phyloP scores from a whole-genome alignment of 2,888 invertebrate species.

The Pinctada fucata region DNA sequence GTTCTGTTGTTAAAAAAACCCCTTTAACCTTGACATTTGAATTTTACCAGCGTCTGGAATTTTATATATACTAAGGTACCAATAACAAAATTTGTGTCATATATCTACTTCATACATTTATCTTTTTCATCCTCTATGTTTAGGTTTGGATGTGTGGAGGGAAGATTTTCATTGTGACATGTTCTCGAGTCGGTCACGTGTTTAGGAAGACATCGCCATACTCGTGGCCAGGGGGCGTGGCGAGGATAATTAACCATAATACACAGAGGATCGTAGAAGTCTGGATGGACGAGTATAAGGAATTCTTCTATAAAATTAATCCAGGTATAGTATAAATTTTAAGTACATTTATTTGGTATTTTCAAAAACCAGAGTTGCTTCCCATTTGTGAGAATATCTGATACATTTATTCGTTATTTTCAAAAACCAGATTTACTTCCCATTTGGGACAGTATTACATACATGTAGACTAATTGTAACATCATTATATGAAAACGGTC shows the following conservation, averaged over 20 bases:
- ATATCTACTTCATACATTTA: too few relatives aligned
- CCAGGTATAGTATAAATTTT: constrained; percentile 66
- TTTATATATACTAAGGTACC: too few relatives aligned
- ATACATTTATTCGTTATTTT: too few relatives aligned
- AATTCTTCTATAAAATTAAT: constrained; percentile 76
- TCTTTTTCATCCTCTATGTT: constrained; percentile 2
- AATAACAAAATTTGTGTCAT: too few relatives aligned
- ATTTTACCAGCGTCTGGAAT: too few relatives aligned
- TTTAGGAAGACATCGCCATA: constrained; percentile 87
- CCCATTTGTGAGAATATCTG: too few relatives aligned
- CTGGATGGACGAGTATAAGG: constrained; percentile 99
- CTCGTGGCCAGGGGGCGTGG: constrained; percentile 96
- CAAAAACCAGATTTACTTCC: too few relatives aligned
- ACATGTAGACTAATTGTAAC: background rate
- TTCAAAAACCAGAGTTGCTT: too few relatives aligned
- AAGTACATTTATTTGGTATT: background rate
- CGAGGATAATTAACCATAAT: constrained; percentile 93
- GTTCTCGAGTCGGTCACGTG: constrained; percentile 77
- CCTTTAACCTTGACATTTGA: too few relatives aligned
- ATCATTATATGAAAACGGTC: too few relatives aligned
- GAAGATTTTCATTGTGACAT: constrained; percentile 75
- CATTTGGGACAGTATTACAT: too few relatives aligned
- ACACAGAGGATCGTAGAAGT: constrained; percentile 98
- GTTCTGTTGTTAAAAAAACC: too few relatives aligned
- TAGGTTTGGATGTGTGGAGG: constrained; percentile 78